Conservation (phyloP, 1,140 invertebrate species). For the Wasmannia auropunctata region DNA sequence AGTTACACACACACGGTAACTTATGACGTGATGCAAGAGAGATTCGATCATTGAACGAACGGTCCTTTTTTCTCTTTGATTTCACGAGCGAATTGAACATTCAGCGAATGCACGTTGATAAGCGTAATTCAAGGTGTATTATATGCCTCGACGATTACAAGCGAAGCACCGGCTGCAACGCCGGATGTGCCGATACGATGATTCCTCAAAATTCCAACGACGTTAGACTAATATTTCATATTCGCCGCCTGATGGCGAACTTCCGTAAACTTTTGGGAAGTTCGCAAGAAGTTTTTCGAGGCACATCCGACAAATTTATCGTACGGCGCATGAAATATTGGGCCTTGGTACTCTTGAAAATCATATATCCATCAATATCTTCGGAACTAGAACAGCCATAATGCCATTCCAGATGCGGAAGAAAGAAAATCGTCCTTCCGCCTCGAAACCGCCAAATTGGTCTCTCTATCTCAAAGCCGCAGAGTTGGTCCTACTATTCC, state of each 20-base stretch:
- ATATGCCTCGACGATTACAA: background rate
- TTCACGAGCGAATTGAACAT: background rate
- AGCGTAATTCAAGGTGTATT: conserved; percentile 48
- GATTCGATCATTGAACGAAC: conserved; percentile 39
- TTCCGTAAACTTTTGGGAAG: conserved; percentile 20
- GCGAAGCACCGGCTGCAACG: conserved; percentile 19
- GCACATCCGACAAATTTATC: conserved; percentile 49
- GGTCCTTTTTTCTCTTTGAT: background rate
- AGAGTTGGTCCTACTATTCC: conserved; percentile 41
- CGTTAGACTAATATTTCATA: conserved; percentile 43
- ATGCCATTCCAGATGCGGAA: conserved; percentile 22
- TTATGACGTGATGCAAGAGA: conserved; percentile 63
- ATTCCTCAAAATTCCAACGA: conserved; percentile 48
- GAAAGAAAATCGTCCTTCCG: conserved; percentile 50
- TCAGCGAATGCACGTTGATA: background rate
- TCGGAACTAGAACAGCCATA: conserved; percentile 25
- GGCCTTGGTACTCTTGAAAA: conserved; percentile 1
- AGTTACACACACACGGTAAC: conserved; percentile 33
- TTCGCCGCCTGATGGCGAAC: conserved; percentile 32
- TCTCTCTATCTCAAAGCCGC: conserved; percentile 38
- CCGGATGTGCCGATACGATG: conserved; percentile 13
- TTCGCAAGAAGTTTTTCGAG: conserved; percentile 25
- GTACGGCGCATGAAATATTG: conserved; percentile 39
- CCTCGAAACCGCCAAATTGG: conserved; percentile 44
- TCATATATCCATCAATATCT: conserved; percentile 50